These are phyloP conservation scores for Apotomis capreana DNA, from an alignment of 2,888 invertebrate species.

Conservation along the genomic window DNA sequence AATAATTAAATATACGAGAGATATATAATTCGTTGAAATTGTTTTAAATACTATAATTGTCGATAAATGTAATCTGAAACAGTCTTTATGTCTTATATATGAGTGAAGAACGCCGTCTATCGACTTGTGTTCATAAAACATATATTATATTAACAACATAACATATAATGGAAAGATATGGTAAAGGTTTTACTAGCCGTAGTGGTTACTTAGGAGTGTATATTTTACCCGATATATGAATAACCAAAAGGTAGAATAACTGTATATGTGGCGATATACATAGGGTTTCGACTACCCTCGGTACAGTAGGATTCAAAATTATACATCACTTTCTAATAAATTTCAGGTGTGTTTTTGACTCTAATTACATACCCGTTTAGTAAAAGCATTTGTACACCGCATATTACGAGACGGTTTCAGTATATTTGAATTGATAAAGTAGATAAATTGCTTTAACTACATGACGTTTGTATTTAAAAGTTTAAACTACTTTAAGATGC, in stretches of 20 bases:
- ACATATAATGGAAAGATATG: conserved; percentile 19
- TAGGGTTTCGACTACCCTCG: not conserved
- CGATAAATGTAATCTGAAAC: no score
- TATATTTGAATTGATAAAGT: no score
- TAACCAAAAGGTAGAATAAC: conserved; percentile 8
- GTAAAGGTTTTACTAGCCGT: conserved; percentile 24
- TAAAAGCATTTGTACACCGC: no score
- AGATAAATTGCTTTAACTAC: no score
- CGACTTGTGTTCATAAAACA: conserved; percentile 5
- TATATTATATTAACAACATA: conserved; percentile 12
- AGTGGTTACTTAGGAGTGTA: conserved; percentile 15
- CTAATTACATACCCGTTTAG: not conserved
- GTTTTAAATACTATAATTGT: no score
- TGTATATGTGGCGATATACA: not conserved
- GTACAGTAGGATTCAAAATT: not conserved
- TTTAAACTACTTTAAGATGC: no score
- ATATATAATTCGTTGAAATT: no score
- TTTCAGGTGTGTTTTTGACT: not conserved
- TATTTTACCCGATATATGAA: conserved; percentile 15
- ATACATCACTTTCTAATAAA: no score
- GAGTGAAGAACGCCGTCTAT: not conserved
- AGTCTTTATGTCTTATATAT: no score
- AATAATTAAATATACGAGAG: no score
- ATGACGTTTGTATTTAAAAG: no score
- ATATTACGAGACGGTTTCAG: no score